Evolutionary conservation across 1,140 invertebrate species (phyloP), one percentile per base, ranked within the genome.

Genomic region (Steinernema feltiae): DNA sequence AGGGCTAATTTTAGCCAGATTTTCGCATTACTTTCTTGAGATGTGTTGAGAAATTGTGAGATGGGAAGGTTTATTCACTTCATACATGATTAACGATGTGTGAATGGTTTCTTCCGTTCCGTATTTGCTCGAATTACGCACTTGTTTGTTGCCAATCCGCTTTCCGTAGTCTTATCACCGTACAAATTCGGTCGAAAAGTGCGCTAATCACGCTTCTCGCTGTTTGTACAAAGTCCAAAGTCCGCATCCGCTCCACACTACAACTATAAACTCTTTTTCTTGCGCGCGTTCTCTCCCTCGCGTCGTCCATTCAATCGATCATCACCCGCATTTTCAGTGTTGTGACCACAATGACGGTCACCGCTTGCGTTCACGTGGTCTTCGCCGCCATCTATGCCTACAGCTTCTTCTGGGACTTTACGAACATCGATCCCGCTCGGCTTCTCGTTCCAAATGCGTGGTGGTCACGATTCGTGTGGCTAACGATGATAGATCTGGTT

Each of bases 351-450:
- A n/a, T 12, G 41, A 7, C 7, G n/a, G n/a, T 27, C 53, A 63
- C 53, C 53, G 53, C 24, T 21, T 7, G 7, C 53, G 53, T 63
- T 3, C 53, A 63, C 24, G 2, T 63, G 12, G 53, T 63, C 53
- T n/a, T 63, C 24, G 53, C 53, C 53, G 53, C 53, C 53, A 27
- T 63, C 53, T 63, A 63, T 27, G 53, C 53, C 12, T 63, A 63
- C 53, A 15, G 15, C 24, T 63, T 63, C 53, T 17, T 63, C 15
- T 63, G 53, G 53, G 53, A 63, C 24, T 63, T 63, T 27, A 7
- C 7, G 24, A 12, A 63, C 24, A 63, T 63, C 53, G 53, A 63
- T 21, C 53, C 53, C 24, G 24, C 7, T 7, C 12, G 53, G 15
- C 53, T 63, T 63, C 53, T 63, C 7, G 3, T 63, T 63, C 53